Evolutionary conservation across 1,140 invertebrate genomes (phyloP).

Genomic region (Vanessa tameamea): DNA sequence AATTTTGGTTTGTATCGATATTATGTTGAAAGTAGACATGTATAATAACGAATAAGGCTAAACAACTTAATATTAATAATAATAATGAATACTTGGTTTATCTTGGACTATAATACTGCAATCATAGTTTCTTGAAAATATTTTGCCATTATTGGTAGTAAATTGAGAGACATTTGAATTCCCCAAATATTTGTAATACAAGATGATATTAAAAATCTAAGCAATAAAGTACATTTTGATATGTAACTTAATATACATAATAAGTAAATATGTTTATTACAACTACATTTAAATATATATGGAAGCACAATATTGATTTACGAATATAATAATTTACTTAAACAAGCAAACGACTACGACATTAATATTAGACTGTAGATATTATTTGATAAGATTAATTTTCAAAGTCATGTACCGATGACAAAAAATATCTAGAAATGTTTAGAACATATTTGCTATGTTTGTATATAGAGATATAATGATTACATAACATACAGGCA

Average conservation of each 20-base stretch:
- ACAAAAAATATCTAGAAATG: background rate
- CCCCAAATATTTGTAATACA: background rate
- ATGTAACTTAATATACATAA: slow-evolving; percentile 29
- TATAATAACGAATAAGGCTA: background rate
- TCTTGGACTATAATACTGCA: too few species aligned
- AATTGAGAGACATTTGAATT: background rate
- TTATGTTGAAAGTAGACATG: background rate
- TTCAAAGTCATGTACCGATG: too few species aligned
- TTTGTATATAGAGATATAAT: background rate
- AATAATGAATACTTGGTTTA: too few species aligned
- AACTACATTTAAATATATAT: slow-evolving; percentile 32
- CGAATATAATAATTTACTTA: slow-evolving; percentile 20
- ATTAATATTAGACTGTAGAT: background rate
- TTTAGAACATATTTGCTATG: background rate
- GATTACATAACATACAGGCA: slow-evolving; percentile 6
- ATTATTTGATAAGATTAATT: too few species aligned
- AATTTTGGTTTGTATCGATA: slow-evolving; percentile 4
- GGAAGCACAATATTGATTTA: slow-evolving; percentile 28
- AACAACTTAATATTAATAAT: slow-evolving; percentile 1
- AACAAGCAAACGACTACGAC: slow-evolving; percentile 16
- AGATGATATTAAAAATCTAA: slow-evolving; percentile 1
- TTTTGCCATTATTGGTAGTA: background rate
- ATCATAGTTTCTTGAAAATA: too few species aligned
- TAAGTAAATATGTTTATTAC: slow-evolving; percentile 27
- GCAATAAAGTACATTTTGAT: slow-evolving; percentile 9